Base-by-base conservation (phyloP, 2,797 vertebrate species). In the Microtus californicus region DNA sequence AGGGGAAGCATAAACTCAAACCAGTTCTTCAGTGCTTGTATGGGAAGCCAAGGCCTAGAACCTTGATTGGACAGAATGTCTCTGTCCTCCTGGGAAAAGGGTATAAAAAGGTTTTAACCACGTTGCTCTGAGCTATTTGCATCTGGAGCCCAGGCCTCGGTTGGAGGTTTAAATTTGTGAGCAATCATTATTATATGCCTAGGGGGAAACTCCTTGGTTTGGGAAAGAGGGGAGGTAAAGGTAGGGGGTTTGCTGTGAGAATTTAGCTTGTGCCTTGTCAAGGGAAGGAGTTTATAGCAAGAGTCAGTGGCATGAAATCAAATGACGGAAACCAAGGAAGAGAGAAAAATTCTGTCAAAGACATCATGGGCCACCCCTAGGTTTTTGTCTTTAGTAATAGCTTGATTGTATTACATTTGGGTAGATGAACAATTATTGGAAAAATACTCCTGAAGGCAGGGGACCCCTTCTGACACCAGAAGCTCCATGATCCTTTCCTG, bases 101-200 rank as follows among this genome's bases (percentile, higher is more conserved):
- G 74, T 77, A 95, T 92, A 89, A 78, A 96, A 87, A 89, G 10
- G 45, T 88, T 95, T 94, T 89, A 96, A 95, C 48, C 85, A 79
- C 54, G 91, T 89, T 94, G 54, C 91, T 91, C 71, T 97, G 78
- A 97, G 78, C 56, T 93, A 31, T 96, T 97, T 97, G 90, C 95
- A 96, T 96, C 95, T 98, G 95, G 94, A 96, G 77, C 81, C 76
- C 93, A 97, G 92, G 59, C 87, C 95, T 96, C 59, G 40, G 91
- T 77, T 95, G 78, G 73, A 77, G 88, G 40, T 93, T 96, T 95
- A 89, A 81, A 95, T 92, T 97, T 59, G 13, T 86, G 73, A 97
- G 80, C 78, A 86, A 93, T 96, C 40, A 74, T 92, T 92, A 83
- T 80, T 77, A 92, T 40, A 83, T 83, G 88, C 94, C 92, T 80